Base-by-base conservation (phyloP, 2,888 invertebrate species). In the Beris morrisii region DNA sequence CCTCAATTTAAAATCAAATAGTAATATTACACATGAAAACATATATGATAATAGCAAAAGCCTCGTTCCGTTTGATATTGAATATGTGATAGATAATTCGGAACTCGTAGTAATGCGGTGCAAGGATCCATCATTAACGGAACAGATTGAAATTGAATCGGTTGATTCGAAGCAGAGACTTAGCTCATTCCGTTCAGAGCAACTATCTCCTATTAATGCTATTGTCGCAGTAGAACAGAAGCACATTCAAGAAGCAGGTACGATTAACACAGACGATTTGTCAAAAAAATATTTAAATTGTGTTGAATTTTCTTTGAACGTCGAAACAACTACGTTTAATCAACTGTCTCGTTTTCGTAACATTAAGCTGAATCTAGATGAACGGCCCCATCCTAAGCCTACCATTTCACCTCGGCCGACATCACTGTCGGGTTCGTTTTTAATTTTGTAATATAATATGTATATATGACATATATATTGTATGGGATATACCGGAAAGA, bases 331-430 rank as follows among this genome's bases (percentile, higher is more conserved):
- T 5, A 3, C 22, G 5, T 7, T 22, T 13, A 22, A 22, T 7
- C 53, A 12, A 15, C 9, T 53, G 53, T 15, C 5, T 38, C 38
- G 38, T 38, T 38, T 38, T 38, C 38, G 9, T 38, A 5, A 38
- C 9, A 38, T 38, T 38, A 38, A 38, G 38, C 68, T 68, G 45
- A 69, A 69, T 56, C 67, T 72, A 69, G 71, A 72, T 57, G 72
- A 72, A 66, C 70, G 59, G 38, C 58, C 66, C 53, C 64, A 64
- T 30, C 52, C 65, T 54, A 80, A 81, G 75, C 81, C 81, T 72
- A 77, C 74, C 72, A 77, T 81, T 70, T 76, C 79, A 72, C 79
- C 81, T 72, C 76, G 81, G 76, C 81, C 81, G 74, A 81, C 81
- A 74, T 81, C 81, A 70, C 77, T 80, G 78, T 75, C 76, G 74